Evolutionary conservation across 2,888 invertebrate genomes (phyloP), one percentile per base, ranked within the genome.

Genomic region (Agrochola lota): DNA sequence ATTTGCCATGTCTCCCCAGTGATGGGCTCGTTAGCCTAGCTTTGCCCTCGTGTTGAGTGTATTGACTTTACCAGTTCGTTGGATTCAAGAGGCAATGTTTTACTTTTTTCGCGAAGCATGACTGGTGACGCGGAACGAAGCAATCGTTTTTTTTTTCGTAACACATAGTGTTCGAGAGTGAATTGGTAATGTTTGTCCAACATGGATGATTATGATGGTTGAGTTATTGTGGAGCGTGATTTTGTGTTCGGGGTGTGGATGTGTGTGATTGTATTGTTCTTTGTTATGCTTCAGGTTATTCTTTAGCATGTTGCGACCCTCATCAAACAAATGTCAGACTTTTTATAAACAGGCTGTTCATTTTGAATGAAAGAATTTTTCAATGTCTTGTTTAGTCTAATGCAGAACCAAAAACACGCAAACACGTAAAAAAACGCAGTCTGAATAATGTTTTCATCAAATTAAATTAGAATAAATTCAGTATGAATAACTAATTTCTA

Each of bases 61-160:
- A 94, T 95, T 95, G 94, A 94, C 94, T 93, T 94, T 94, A 87
- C 91, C 94, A 94, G 94, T 94, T 95, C 95, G 95, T 94, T 95
- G 94, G 90, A 91, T 91, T 90, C 92, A 88, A 91, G 88, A 87
- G 89, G 88, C 90, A 86, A 88, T 91, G 91, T 92, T 92, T 91
- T 88, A 89, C 89, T 91, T 91, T 88, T 35, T 88, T 88, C 82
- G 69, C 70, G 86, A 79, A 81, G 80, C 78, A 84, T 83, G 71
- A 78, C 87, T 78, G 79, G 84, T 88, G 90, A 85, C 64, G 89
- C 73, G 87, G 83, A 87, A 85, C 83, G 79, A 85, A 74, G 79
- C 69, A 81, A 79, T 82, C 73, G 59, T 52, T 69, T 77, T 84
- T 88, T 84, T 85, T 83, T 85, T 80, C 35, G 52, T 71, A 60